Evolutionary conservation across 1,140 invertebrate genomes (phyloP).

Genomic region (Nylanderia fulva): DNA sequence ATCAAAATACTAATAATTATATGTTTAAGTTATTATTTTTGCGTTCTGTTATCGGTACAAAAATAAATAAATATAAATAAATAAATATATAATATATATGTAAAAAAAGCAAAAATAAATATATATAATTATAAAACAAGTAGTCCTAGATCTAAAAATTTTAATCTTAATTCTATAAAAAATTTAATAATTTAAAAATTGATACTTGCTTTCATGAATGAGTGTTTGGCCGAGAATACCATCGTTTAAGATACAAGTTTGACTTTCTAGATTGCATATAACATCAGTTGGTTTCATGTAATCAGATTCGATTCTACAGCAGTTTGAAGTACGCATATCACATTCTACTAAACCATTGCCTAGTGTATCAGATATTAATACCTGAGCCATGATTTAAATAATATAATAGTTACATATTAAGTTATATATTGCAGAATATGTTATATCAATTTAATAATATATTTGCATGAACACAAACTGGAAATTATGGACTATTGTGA

Average conservation of each 20-base stretch:
- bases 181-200: background rate
- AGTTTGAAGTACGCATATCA: background rate
- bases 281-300: conserved; percentile 17
- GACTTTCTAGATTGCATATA: background rate
- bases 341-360: background rate
- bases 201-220: background rate
- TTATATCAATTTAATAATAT: background rate
- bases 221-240: background rate
- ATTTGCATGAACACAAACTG: background rate
- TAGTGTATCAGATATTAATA: background rate
- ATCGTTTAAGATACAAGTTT: background rate
- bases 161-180: background rate
- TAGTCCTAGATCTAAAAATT: background rate
- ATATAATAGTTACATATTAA: background rate
- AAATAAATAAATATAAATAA: background rate
- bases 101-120: background rate
- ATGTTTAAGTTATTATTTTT: background rate
- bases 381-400: background rate
- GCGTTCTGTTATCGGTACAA: background rate
- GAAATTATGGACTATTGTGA: background rate
- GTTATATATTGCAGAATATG: background rate
- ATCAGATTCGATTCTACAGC: conserved; percentile 21
- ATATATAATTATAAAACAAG: background rate
- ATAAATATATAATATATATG: background rate
- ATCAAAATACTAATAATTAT: background rate